Evolutionary conservation across 2,797 vertebrate genomes (phyloP), one percentile per base, ranked within the genome.

Genomic region (Cyclopterus lumpus): DNA sequence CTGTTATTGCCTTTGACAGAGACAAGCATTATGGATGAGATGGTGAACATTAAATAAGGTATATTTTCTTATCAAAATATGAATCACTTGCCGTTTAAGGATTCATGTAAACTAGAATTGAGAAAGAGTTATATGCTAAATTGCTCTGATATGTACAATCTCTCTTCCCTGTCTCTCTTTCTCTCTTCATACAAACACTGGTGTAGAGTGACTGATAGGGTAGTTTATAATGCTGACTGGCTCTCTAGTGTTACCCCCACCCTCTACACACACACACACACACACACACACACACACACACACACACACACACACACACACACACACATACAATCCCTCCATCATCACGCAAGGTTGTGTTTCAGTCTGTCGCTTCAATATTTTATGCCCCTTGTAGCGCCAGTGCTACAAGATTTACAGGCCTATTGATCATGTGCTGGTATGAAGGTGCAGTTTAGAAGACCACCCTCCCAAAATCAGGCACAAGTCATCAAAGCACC

Each of bases 341-440:
- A 34, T 80, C 62, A 63, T 85, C 79, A 69, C 61, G 2, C 8
- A 11, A 84, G 87, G 73, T 92, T 86, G 60, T 73, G 88, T 93
- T 94, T 93, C 91, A 87, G 73, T 84, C 84, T 74, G 81, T 71
- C 18, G 18, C 86, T 86, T 94, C 79, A 94, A 92, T 94, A 94
- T 94, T 94, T 94, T 77, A 94, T 92, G 80, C 70, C 77, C 22
- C 76, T 75, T 83, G 82, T 88, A 87, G 81, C 53, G 44, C 67
- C 83, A 78, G 74, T 14, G 71, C 83, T 92, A 80, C 88, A 92
- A 91, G 85, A 89, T 92, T 92, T 87, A 89, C 74, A 71, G 85
- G 58, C 83, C 84, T 82, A 88, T 93, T 86, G 91, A 93, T 93
- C 89, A 88, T 71, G 70, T 48, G 75, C 64, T 30, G 60, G 67